Base-by-base conservation (phyloP, 2,888 invertebrate genomes). In the Polylopha cassiicola region DNA sequence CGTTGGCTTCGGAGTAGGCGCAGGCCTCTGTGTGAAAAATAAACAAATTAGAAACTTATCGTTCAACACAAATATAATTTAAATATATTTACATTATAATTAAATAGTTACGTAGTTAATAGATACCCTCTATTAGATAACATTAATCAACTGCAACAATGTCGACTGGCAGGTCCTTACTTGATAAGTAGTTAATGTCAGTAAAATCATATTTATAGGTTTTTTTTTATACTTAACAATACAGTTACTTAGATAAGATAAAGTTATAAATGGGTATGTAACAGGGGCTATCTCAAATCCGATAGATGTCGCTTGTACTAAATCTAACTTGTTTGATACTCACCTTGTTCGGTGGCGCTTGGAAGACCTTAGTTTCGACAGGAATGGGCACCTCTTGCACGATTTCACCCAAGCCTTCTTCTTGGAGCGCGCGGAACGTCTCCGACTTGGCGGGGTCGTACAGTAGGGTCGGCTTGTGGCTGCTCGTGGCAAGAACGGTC, bases 391-490 rank as follows among this genome's bases (percentile, higher is more conserved):
- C 89, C 79, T 93, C 93, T 47, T 90, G 91, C 54, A 90, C 84
- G 37, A 78, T 73, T 66, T 89, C 90, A 48, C 89, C 91, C 31
- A 87, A 76, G 55, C 90, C 89, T 53, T 90, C 89, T 78, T 95
- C 95, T 78, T 94, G 93, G 49, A 95, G 89, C 63, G 93, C 94
- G 87, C 91, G 92, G 89, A 90, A 95, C 43, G 95, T 94, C 78
- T 95, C 95, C 69, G 95, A 95, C 87, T 92, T 91, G 73, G 93
- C 91, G 56, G 95, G 95, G 88, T 95, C 95, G 88, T 92, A 95
- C 71, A 88, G 89, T 71, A 90, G 79, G 52, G 92, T 90, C 75
- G 90, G 91, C 88, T 89, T 91, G 75, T 84, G 78, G 64, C 88
- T 88, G 74, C 58, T 42, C 37, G 46, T 47, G 22, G 13, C 37